Evolutionary conservation across 2,888 invertebrate genomes (phyloP).

Genomic region (Lysandra bellargus): DNA sequence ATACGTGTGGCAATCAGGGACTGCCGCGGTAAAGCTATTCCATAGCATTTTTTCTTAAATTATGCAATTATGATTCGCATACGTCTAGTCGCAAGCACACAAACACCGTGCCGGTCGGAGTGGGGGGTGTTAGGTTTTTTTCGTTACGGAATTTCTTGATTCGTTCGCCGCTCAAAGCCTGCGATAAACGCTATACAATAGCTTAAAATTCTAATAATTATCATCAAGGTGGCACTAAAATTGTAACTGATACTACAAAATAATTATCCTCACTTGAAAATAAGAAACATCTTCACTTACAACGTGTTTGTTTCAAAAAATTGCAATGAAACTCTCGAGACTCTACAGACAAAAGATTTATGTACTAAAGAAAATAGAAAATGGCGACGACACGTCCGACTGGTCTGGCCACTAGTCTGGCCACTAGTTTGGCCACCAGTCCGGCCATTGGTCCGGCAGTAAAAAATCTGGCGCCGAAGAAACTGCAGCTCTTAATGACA

Average conservation of each 20-base stretch:
- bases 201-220: too few relatives aligned
- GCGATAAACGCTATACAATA: too few relatives aligned
- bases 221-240: not conserved
- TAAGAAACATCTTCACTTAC: not conserved
- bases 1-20: too few relatives aligned
- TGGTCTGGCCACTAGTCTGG: not conserved
- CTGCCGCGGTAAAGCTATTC: too few relatives aligned
- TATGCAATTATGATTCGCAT: too few relatives aligned
- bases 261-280: not conserved
- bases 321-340: not conserved
- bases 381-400: not conserved
- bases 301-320: not conserved
- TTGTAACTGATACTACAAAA: not conserved
- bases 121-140: too few relatives aligned
- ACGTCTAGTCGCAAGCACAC: too few relatives aligned
- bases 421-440: not conserved
- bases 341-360: slow-evolving; percentile 3
- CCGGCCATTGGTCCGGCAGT: not conserved
- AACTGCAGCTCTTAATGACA: slow-evolving; percentile 26
- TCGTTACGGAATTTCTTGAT: too few relatives aligned
- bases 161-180: too few relatives aligned
- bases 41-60: too few relatives aligned
- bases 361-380: slow-evolving; percentile 18
- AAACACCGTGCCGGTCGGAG: too few relatives aligned
- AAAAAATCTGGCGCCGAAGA: slow-evolving; percentile 30